These are phyloP conservation scores for Celastrina argiolus DNA, from an alignment of 2,888 invertebrate genomes.

Conservation along the genomic window DNA sequence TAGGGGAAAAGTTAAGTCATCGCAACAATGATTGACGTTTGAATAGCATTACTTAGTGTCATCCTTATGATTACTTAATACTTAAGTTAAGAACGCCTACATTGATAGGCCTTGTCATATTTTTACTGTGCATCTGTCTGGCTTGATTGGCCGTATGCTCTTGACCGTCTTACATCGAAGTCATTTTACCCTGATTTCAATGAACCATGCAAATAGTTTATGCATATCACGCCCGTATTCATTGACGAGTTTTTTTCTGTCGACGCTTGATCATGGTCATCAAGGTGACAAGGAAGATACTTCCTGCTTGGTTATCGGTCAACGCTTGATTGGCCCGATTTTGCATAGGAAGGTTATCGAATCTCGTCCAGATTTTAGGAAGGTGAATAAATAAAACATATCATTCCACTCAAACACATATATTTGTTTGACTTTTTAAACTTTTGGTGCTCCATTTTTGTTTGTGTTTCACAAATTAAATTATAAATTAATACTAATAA, in stretches of 20 bases:
- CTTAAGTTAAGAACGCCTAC: neutral
- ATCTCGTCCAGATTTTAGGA: neutral
- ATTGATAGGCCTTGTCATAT: slow-evolving; percentile 11
- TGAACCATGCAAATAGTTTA: slow-evolving; percentile 1
- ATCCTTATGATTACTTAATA: neutral
- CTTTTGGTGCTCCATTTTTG: slow-evolving; percentile 76
- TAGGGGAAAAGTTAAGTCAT: neutral
- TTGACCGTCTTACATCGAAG: slow-evolving; percentile 10
- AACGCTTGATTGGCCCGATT: no score
- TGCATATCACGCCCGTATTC: neutral
- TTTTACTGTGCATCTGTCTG: slow-evolving; percentile 4
- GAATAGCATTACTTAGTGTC: neutral
- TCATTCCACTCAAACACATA: slow-evolving; percentile 67
- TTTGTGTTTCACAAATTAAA: slow-evolving; percentile 65
- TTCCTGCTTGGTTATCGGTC: no score
- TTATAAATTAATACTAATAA: slow-evolving; percentile 73
- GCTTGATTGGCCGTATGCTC: slow-evolving; percentile 15
- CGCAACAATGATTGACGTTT: neutral
- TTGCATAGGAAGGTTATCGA: no score
- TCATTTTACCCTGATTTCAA: slow-evolving; percentile 13
- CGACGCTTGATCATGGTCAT: neutral
- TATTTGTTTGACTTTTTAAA: slow-evolving; percentile 70
- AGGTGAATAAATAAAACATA: slow-evolving; percentile 49
- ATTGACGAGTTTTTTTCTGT: neutral
- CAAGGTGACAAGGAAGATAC: neutral